Evolutionary conservation across 2,113 vertebrate species (phyloP), one percentile per base, ranked within the genome.

Genomic region (Amia ocellicauda): DNA sequence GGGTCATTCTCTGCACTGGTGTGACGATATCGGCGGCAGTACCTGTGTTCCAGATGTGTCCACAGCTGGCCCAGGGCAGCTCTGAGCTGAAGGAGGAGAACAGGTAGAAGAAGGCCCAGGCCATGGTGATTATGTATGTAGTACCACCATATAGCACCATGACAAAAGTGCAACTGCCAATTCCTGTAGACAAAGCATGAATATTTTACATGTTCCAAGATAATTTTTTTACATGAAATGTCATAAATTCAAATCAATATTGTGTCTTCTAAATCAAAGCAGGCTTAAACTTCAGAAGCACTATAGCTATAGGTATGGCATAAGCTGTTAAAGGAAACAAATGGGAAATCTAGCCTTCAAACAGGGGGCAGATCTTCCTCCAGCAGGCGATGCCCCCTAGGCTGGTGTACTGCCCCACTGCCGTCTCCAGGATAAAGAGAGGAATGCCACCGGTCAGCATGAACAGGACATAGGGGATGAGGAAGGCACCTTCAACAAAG

Each of bases 21-120:
- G 31, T 36, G 31, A 36, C 1, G 1, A 1, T 10, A 5, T 36
- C 5, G 5, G 31, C 31, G 5, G 5, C 31, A 23, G n/a, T 72
- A 97, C 93, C 91, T 80, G 93, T 93, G 67, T 97, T 95, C 93
- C 94, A 97, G 54, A 79, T 55, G 0, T 97, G 90, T 69, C 67
- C 79, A 67, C 93, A 95, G 80, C 84, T 93, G 70, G 91, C 90
- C 92, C 93, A 95, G 0, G 93, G 93, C 8, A 95, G 82, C 72
- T 93, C 80, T 0, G 79, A 64, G 26, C 86, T 93, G 79, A 97
- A 93, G 0, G 91, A 93, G 55, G 88, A 92, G 75, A 94, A 94
- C 75, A 97, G 90, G 86, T 95, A 94, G 81, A 94, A 94, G 75
- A 94, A 88, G 26, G 84, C 84, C 84, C 82, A 86, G 0, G 82